A percentile compares a stretch with the other conserved stretches of the same genome.
Evolutionary conservation across 2,797 vertebrate species (phyloP).

Genomic region (Halcyon smyrnensis): DNA sequence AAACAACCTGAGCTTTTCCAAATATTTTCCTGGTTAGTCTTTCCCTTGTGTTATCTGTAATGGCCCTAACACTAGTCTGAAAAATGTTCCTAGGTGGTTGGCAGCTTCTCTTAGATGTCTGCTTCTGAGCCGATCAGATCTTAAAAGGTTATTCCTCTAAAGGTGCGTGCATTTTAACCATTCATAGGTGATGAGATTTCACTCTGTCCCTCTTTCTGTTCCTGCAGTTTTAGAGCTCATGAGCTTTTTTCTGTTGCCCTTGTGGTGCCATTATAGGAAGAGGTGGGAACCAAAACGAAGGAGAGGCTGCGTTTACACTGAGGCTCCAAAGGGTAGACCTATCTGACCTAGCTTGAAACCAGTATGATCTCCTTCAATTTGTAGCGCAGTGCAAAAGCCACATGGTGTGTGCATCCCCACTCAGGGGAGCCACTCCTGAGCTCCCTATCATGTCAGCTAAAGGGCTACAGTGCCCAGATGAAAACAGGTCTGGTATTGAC

Average conservation of each 20-base stretch:
- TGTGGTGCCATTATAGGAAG: background rate
- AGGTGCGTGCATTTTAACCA: background rate
- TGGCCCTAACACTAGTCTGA: background rate
- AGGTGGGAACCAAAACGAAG: background rate
- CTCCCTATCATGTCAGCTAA: accelerated
- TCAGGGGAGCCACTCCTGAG: background rate
- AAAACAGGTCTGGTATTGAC: background rate
- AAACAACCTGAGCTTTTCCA: background rate
- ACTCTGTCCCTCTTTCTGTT: background rate
- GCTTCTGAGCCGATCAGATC: background rate
- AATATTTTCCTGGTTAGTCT: background rate
- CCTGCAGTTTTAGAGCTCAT: background rate
- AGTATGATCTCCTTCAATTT: background rate
- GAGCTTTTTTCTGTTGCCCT: background rate
- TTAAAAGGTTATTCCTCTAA: background rate
- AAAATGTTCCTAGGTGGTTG: background rate
- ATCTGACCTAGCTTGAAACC: background rate
- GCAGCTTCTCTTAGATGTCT: background rate
- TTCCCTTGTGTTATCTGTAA: background rate
- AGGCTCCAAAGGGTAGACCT: background rate
- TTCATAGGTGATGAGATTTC: background rate
- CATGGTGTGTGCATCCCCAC: background rate
- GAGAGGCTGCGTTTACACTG: background rate
- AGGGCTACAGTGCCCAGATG: background rate
- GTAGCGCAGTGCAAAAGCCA: background rate